Base-by-base conservation (phyloP, 2,797 vertebrate species). In the Lepidocolaptes lacrymiger region DNA sequence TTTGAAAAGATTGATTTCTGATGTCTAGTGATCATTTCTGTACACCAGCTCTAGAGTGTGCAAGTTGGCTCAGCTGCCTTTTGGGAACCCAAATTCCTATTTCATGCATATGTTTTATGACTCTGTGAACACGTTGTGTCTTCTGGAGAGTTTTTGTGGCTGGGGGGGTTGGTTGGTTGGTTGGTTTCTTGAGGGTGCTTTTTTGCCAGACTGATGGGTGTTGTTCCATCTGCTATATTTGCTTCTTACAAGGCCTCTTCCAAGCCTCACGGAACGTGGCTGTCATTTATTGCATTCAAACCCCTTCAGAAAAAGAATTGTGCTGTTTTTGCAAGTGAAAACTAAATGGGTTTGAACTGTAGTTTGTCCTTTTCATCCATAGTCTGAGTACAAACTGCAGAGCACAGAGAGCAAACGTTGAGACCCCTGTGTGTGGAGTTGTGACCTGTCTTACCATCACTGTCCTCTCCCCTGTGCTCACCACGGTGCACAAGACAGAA, bases 41-140 rank as follows among this genome's bases (percentile, higher is more conserved):
- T 30, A 4, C 20, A 23, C 10, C 26, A 55, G 0, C 44, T 58
- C 28, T 2, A 1, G 14, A 44, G 24, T 28, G 4, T 23, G n/a
- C n/a, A 28, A 6, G 36, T 27, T 52, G 55, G 43, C 74, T 91
- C 27, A 64, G 30, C 24, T 73, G 51, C 67, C 26, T 12, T 56
- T 80, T 64, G 37, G 26, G 4, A 68, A 11, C n/a, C 4, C 58
- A 59, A 20, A 61, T 56, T 83, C 12, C 9, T 51, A 32, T 85
- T 46, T 18, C 32, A 18, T 49, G 52, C 37, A 14, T 22, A 1
- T 17, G 15, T 34, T 85, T 77, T 46, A 10, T 26, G 26, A 23
- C 16, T 62, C 10, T 63, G 30, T 37, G 69, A 88, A 72, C 19
- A 32, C 24, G 34, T 59, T 37, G 37, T 85, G 32, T 54, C 19